A percentile compares a stretch with the other conserved stretches of the same genome.
Conservation (phyloP, 2,113 vertebrate genomes). For the Recurvirostra avosetta region DNA sequence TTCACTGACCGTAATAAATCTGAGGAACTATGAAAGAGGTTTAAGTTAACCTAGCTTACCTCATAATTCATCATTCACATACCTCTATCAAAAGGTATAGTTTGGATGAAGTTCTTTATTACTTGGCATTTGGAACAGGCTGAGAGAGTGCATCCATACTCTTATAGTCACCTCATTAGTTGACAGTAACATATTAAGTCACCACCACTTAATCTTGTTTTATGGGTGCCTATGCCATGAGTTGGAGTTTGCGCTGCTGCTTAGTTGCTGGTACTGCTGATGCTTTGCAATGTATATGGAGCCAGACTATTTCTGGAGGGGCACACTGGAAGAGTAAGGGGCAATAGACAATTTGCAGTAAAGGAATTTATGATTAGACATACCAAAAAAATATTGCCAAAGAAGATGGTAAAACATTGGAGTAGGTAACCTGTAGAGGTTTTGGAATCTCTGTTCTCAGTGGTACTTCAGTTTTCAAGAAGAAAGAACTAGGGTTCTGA, state of each 20-base stretch:
- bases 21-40: neutral
- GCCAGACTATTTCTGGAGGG: neutral
- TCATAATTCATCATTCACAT: neutral
- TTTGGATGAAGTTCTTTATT: neutral
- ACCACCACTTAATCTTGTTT: neutral
- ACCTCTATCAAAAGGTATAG: neutral
- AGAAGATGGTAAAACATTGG: neutral
- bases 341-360: neutral
- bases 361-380: neutral
- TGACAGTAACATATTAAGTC: neutral
- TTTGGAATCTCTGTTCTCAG: neutral
- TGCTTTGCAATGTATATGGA: neutral
- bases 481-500: neutral
- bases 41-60: neutral
- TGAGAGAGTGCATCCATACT: neutral
- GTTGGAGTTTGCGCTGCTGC: neutral
- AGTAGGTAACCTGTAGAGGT: neutral
- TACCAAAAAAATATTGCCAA: neutral
- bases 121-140: neutral
- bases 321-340: neutral
- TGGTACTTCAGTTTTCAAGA: neutral
- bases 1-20: neutral
- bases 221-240: neutral
- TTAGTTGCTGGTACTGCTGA: neutral
- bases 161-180: neutral